A percentile compares a stretch with the other conserved stretches of the same genome.
These are phyloP conservation scores for Patella caerulea DNA, from an alignment of 2,888 invertebrate species.

Conservation along the genomic window DNA sequence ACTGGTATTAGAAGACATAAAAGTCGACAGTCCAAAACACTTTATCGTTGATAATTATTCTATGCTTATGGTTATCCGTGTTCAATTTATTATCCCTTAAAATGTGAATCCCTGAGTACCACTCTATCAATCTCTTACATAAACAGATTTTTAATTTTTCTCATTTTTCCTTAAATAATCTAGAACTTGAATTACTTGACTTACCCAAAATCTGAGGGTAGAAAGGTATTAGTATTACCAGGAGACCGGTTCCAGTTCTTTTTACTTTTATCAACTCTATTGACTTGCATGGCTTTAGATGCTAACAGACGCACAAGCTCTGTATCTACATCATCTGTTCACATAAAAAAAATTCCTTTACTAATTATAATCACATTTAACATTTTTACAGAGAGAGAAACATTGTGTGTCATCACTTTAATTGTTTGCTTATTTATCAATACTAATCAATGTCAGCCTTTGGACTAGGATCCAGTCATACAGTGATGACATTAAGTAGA, in stretches of 20 bases:
- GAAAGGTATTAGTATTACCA: constrained; percentile 40
- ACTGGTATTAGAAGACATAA: too few species aligned
- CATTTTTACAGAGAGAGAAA: background rate
- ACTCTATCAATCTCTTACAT: too few species aligned
- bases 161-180: too few species aligned
- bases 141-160: too few species aligned
- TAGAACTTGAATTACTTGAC: background rate
- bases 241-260: constrained; percentile 54
- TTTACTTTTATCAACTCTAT: constrained; percentile 57
- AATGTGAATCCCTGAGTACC: too few species aligned
- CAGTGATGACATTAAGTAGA: too few species aligned
- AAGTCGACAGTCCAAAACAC: too few species aligned
- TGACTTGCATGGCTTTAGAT: constrained; percentile 60
- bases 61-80: too few species aligned
- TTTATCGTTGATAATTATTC: too few species aligned
- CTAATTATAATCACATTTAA: background rate
- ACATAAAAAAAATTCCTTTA: background rate
- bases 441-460: too few species aligned
- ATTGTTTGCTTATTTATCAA: background rate
- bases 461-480: too few species aligned
- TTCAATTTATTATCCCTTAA: too few species aligned
- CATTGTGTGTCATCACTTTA: background rate
- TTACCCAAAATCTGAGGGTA: constrained; percentile 38
- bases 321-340: constrained; percentile 69
- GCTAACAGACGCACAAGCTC: constrained; percentile 67